Percentiles rank a stretch among this genome's conserved stretches.
Evolutionary conservation across 2,797 vertebrate genomes (phyloP).

Genomic region (Leuciscus waleckii): DNA sequence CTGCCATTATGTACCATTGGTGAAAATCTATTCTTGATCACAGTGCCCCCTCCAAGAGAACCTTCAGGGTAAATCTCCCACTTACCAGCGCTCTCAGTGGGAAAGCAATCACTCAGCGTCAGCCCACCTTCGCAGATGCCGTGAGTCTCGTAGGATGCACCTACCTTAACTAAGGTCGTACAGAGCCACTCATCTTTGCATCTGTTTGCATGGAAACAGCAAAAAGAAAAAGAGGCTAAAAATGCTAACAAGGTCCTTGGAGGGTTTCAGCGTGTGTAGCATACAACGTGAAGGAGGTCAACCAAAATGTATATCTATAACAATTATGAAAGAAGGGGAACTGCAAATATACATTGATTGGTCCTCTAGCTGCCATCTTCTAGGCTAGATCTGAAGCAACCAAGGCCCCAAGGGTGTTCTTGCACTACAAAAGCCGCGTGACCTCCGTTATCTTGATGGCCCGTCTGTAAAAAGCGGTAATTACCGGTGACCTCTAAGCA

Average conservation of each 20-base stretch:
- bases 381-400: constrained; percentile 38
- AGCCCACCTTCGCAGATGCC: constrained; percentile 27
- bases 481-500: constrained; percentile 54
- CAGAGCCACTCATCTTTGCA: constrained; percentile 10
- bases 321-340: constrained; percentile 45
- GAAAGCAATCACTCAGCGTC: constrained; percentile 45
- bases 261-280: constrained; percentile 18
- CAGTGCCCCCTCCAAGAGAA: constrained; percentile 15
- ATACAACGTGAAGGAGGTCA: constrained; percentile 47
- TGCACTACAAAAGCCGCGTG: constrained; percentile 25
- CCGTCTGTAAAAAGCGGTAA: constrained; percentile 21
- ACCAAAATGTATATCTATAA: constrained; percentile 39
- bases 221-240: constrained; percentile 40
- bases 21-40: constrained; percentile 46
- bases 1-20: constrained; percentile 51
- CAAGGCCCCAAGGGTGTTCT: constrained; percentile 29
- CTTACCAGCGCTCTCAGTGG: constrained; percentile 37
- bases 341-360: constrained; percentile 48
- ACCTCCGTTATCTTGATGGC: constrained; percentile 38
- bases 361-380: constrained; percentile 43
- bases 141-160: not conserved
- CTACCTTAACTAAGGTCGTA: constrained; percentile 41
- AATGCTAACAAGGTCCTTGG: constrained; percentile 57
- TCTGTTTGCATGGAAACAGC: constrained; percentile 40
- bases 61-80: constrained; percentile 38